A percentile compares a stretch with the other conserved stretches of the same genome.
These are phyloP conservation scores for Apus apus DNA, from an alignment of 2,113 vertebrate genomes.

Conservation along the genomic window DNA sequence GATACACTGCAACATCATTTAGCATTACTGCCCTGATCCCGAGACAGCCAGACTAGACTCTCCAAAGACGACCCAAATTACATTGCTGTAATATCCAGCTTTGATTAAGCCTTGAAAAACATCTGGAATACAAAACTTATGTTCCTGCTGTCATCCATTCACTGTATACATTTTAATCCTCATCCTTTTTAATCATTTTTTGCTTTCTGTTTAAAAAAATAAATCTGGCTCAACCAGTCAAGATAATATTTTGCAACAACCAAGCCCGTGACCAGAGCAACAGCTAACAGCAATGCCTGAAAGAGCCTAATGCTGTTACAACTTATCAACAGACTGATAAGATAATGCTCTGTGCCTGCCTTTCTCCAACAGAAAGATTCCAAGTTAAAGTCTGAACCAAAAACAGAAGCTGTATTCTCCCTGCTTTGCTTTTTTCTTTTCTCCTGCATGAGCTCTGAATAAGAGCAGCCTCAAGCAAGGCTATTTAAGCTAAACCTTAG, in stretches of 20 bases:
- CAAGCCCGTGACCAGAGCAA: conserved; percentile 27
- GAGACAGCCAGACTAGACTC: not conserved
- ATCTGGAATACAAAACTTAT: conserved; percentile 13
- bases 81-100: not conserved
- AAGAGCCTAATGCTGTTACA: conserved; percentile 40
- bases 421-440: not conserved
- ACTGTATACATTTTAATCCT: not conserved
- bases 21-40: not conserved
- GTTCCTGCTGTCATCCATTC: not conserved
- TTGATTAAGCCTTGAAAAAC: conserved; percentile 4
- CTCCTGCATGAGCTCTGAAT: not conserved
- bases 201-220: not conserved
- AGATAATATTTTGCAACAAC: conserved; percentile 55
- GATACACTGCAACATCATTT: not conserved
- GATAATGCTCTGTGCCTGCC: conserved; percentile 36
- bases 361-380: conserved; percentile 43
- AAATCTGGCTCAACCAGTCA: conserved; percentile 5
- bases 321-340: conserved; percentile 63
- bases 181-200: not conserved
- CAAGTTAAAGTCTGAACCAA: conserved; percentile 40
- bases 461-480: not conserved
- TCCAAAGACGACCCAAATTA: not conserved
- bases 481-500: not conserved
- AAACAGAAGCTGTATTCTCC: conserved; percentile 7
- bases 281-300: conserved; percentile 42